Evolutionary conservation across 2,888 invertebrate species (phyloP).

Genomic region (Epirrita christyi): DNA sequence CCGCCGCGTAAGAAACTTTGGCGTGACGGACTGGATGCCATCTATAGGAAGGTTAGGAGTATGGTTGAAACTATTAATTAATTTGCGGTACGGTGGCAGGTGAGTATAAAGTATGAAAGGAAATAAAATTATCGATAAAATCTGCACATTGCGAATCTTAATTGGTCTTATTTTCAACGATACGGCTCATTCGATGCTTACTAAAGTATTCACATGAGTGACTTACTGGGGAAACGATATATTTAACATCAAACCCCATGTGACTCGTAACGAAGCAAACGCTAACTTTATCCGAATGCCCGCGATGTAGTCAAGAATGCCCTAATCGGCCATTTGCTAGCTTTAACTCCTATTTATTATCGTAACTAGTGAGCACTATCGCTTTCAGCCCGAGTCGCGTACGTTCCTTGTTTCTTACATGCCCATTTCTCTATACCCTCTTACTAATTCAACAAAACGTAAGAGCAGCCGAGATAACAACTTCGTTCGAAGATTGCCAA

Average conservation of each 20-base stretch:
- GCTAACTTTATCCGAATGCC: constrained; percentile 77
- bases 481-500: constrained; percentile 61
- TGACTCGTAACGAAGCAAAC: constrained; percentile 71
- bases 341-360: constrained; percentile 77
- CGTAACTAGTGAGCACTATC: constrained; percentile 78
- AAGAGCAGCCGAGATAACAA: constrained; percentile 67
- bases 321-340: constrained; percentile 76
- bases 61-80: too few relatives aligned
- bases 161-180: too few relatives aligned
- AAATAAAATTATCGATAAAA: too few relatives aligned
- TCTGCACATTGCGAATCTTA: too few relatives aligned
- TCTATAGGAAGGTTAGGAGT: too few relatives aligned
- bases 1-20: too few relatives aligned
- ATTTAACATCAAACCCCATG: constrained; percentile 67
- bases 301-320: constrained; percentile 76
- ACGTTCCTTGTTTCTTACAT: constrained; percentile 68
- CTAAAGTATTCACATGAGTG: constrained; percentile 47
- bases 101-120: too few relatives aligned
- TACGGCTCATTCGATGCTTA: neutral
- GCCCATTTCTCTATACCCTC: constrained; percentile 72
- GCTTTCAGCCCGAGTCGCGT: constrained; percentile 66
- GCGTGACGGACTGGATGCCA: too few relatives aligned
- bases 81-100: too few relatives aligned
- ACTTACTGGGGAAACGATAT: constrained; percentile 62
- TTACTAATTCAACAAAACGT: constrained; percentile 77